A percentile compares a stretch with the other conserved stretches of the same genome.
These are phyloP conservation scores for Lithosia quadra DNA, from an alignment of 2,888 invertebrate genomes.

Conservation along the genomic window DNA sequence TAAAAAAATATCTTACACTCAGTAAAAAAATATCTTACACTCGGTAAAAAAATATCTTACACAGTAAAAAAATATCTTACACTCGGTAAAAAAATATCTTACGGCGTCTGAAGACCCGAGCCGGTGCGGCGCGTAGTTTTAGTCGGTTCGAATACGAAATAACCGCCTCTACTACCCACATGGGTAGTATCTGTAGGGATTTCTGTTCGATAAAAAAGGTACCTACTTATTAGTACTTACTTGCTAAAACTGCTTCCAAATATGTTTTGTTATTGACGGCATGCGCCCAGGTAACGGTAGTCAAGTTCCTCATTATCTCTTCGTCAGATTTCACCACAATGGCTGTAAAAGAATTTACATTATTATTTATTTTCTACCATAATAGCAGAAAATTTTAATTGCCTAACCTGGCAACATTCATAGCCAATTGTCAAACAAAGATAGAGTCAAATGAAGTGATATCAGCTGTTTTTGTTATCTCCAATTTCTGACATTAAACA, in stretches of 20 bases:
- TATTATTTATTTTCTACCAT: conserved; percentile 16
- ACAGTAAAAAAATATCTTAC: no score
- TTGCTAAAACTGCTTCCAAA: conserved; percentile 88
- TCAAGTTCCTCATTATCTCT: conserved; percentile 88
- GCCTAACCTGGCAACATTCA: conserved; percentile 13
- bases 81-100: no score
- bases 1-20: no score
- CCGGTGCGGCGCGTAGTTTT: no score
- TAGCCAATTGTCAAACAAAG: conserved; percentile 8
- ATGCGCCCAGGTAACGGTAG: conserved; percentile 94
- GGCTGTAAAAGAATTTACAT: conserved; percentile 59
- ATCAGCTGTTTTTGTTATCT: conserved; percentile 1
- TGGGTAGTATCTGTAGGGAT: no score
- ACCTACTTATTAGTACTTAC: conserved; percentile 73
- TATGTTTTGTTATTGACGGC: conserved; percentile 91
- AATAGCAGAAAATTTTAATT: background rate
- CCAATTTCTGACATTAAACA: background rate
- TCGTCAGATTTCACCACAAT: conserved; percentile 70
- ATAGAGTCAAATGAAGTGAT: background rate
- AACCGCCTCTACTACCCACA: no score
- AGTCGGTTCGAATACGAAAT: no score
- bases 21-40: no score
- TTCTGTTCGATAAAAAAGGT: no score
- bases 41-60: no score
- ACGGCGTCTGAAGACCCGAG: no score